Evolutionary conservation across 2,113 vertebrate species (phyloP), one percentile per base, ranked within the genome.

Genomic region (Solea senegalensis): DNA sequence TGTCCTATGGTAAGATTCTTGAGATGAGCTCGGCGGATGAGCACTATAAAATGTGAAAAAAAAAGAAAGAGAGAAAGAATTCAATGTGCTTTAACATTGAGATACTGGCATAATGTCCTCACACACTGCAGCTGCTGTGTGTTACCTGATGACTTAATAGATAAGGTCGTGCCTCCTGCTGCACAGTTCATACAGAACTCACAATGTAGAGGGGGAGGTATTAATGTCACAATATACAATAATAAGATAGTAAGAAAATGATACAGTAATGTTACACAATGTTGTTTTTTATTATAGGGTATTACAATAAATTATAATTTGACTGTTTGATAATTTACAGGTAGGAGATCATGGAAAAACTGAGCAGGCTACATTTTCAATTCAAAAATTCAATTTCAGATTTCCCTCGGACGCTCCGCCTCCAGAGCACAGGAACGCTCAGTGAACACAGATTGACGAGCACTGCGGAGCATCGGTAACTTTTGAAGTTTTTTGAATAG

Each of bases 61-160:
- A 12, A 12, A 46, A 21, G 21, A 21, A 21, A 21, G 21, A 21
- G 21, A 21, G 21, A 43, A 52, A 66, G 54, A 72, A 80, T 69
- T 53, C 53, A 85, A 65, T 71, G 65, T 65, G 58, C 68, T 72
- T 79, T 64, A 50, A 43, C 57, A 61, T 7, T 65, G 57, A 59
- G 14, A 45, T 51, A 46, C 54, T 10, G 43, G 14, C 49, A 65
- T 49, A 66, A 66, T 65, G 28, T 70, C 57, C 49, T 44, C 28
- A 54, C 49, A 56, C 53, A 27, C 16, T 10, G 7, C 5, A 12
- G 45, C 57, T 69, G 44, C 58, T 63, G 59, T 3, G 26, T 65
- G 59, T 63, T 63, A 68, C n/a, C 26, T 63, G 69, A 83, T 76
- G 54, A 66, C 58, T 67, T 81, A 65, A 83, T 73, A 77, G 81